Conservation (phyloP, 2,888 invertebrate species). For the Pachymerium ferrugineum region DNA sequence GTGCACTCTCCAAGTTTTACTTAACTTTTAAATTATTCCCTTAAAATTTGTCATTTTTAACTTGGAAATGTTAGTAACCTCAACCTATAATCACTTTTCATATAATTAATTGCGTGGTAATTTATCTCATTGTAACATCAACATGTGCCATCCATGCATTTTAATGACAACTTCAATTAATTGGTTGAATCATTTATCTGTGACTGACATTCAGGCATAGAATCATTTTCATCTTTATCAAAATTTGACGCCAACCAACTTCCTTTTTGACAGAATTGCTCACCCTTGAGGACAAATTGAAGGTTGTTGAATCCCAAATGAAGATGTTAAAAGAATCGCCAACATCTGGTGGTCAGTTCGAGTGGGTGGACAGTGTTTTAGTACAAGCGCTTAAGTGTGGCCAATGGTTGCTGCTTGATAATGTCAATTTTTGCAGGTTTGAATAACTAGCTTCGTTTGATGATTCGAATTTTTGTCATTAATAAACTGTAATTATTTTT, state of each 20-base stretch:
- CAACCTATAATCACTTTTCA: too few relatives aligned
- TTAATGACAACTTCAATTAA: neutral
- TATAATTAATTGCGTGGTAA: neutral
- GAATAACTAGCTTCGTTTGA: neutral
- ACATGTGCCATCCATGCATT: neutral
- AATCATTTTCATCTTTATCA: neutral
- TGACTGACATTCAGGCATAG: too few relatives aligned
- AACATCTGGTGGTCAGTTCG: constrained; percentile 64
- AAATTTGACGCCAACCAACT: neutral
- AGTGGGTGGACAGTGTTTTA: constrained; percentile 84
- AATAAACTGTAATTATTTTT: neutral
- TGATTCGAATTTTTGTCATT: neutral
- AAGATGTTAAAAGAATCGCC: neutral
- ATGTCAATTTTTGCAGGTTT: constrained; percentile 82
- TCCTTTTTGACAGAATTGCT: neutral
- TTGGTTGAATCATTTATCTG: neutral
- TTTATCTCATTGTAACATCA: neutral
- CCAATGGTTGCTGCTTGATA: constrained; percentile 78
- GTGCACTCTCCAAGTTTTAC: too few relatives aligned
- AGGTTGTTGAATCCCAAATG: neutral
- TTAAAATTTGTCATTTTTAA: too few relatives aligned
- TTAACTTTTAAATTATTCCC: too few relatives aligned
- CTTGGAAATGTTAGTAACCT: too few relatives aligned
- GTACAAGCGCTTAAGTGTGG: constrained; percentile 78
- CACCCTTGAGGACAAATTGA: neutral